Evolutionary conservation across 2,888 invertebrate species (phyloP), one percentile per base, ranked within the genome.

Genomic region (Anthrax anthrax): DNA sequence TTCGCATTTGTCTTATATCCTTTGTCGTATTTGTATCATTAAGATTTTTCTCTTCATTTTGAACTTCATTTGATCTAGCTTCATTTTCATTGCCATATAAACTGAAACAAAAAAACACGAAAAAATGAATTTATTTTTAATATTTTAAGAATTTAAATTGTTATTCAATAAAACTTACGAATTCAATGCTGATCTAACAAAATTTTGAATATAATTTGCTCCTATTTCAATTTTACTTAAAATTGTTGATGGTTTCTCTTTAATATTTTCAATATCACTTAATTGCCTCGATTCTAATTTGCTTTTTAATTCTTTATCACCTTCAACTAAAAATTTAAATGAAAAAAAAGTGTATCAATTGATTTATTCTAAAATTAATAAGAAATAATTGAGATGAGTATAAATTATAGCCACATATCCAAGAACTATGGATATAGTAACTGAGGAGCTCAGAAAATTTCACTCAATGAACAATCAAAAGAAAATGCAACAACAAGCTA

Each of bases 171-270:
- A 18, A 43, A 56, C 57, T 64, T 54, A 69, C 68, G 63, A 63
- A 52, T 65, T 65, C 56, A 66, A 61, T 10, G 64, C 60, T 48
- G 65, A 60, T 18, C 60, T 58, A 8, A 65, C 52, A 50, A 63
- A 65, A 41, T 65, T 59, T 55, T 61, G 62, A 57, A 67, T 61
- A 46, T 61, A 65, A 49, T 58, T 60, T 12, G 63, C 61, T 46
- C 65, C 67, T 36, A 63, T 62, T 55, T 65, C 66, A 43, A 69
- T 64, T 57, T 65, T 63, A 54, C 61, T 62, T n/a, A 69, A 56
- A 49, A 69, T 55, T 14, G 64, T 60, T 37, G 69, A 67, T 44
- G 68, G 68, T 51, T 64, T 66, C 52, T 67, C 65, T 47, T 60
- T 62, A 9, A 61, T 54, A 40, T 59, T 50, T 42, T 64, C 60